A percentile compares a stretch with the other conserved stretches of the same genome.
Conservation (phyloP, 2,888 invertebrate species). For the Limnephilus lunatus region DNA sequence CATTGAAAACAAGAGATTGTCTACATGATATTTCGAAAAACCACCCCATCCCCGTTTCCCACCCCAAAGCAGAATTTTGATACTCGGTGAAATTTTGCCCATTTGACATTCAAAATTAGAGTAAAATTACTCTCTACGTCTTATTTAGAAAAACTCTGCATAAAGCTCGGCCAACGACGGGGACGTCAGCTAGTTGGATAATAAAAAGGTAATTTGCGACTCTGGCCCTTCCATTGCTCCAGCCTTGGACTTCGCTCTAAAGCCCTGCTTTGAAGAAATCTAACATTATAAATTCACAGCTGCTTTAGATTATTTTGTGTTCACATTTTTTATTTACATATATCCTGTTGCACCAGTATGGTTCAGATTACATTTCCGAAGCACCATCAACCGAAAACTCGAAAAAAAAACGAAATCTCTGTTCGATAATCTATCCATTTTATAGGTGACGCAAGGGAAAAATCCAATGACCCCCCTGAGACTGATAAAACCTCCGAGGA, state of each 20-base stretch:
- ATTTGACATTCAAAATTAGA: too few species aligned
- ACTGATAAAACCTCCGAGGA: neutral
- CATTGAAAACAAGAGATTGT: too few species aligned
- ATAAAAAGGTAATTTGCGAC: too few species aligned
- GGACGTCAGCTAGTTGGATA: too few species aligned
- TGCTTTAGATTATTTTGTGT: neutral
- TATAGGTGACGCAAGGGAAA: neutral
- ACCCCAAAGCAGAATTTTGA: too few species aligned
- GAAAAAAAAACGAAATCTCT: neutral
- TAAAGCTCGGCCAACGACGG: too few species aligned
- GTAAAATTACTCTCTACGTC: too few species aligned
- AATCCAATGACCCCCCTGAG: neutral
- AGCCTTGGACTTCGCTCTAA: neutral
- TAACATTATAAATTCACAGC: neutral
- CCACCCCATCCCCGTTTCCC: too few species aligned
- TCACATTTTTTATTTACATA: too few species aligned
- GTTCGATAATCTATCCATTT: neutral
- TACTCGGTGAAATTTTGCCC: too few species aligned
- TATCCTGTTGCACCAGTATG: neutral
- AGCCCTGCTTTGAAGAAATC: neutral
- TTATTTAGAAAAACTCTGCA: too few species aligned
- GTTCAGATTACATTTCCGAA: neutral
- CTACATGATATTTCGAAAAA: too few species aligned
- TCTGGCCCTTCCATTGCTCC: neutral
- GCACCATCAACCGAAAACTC: neutral